Conservation (phyloP, 2,113 vertebrate genomes). For the Python bivittatus region DNA sequence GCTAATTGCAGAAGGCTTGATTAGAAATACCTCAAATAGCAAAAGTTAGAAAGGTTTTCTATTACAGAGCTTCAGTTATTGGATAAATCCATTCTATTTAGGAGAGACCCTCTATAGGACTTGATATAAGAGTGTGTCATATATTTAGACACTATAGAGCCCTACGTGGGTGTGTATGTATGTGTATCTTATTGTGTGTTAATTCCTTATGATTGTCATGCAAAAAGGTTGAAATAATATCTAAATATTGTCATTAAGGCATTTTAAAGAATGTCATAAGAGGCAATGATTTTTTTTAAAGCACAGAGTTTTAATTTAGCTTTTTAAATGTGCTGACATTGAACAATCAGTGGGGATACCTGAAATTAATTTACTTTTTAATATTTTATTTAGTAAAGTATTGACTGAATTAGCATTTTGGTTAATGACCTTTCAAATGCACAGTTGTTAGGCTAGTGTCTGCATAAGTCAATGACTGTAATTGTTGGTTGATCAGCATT, state of each 20-base stretch:
- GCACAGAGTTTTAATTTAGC: constrained; percentile 50
- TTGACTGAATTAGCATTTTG: constrained; percentile 74
- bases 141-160: neutral
- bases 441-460: constrained; percentile 40
- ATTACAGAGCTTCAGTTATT: neutral
- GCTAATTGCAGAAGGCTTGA: neutral
- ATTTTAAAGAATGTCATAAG: constrained; percentile 40
- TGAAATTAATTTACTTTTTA: constrained; percentile 75
- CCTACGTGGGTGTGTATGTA: neutral
- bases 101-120: neutral
- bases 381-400: constrained; percentile 72
- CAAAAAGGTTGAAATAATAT: constrained; percentile 47
- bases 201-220: constrained; percentile 37
- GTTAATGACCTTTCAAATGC: constrained; percentile 74
- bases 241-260: constrained; percentile 42
- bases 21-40: neutral
- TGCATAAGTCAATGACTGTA: constrained; percentile 41
- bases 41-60: neutral
- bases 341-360: constrained; percentile 56
- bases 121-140: neutral
- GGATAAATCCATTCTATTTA: neutral
- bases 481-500: constrained; percentile 61
- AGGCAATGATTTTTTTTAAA: constrained; percentile 11
- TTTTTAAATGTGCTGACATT: constrained; percentile 59
- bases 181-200: neutral